Conservation (phyloP, 2,888 invertebrate genomes). For the Panopea generosa region DNA sequence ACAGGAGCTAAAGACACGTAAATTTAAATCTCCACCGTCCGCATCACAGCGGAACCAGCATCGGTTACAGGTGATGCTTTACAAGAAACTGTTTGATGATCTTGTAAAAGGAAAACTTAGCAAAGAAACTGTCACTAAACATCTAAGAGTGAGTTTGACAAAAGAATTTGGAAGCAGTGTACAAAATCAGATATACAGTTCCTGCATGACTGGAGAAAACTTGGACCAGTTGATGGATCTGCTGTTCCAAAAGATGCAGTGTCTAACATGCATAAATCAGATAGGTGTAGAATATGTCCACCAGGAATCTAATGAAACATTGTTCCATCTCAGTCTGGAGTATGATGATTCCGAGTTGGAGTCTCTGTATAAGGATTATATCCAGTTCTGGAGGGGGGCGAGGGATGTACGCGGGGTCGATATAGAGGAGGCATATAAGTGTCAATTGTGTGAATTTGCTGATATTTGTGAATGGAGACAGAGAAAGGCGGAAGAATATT, state of each 20-base stretch:
- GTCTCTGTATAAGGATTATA: conserved; percentile 54
- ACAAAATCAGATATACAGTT: conserved; percentile 51
- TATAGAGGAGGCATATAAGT: conserved; percentile 84
- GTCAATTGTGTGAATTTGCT: conserved; percentile 79
- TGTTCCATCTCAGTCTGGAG: conserved; percentile 63
- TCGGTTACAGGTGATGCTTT: conserved; percentile 79
- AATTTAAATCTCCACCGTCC: conserved; percentile 67
- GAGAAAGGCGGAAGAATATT: conserved; percentile 70
- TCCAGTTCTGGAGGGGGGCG: conserved; percentile 78
- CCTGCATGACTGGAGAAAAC: conserved; percentile 49
- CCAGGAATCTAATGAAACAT: conserved; percentile 73
- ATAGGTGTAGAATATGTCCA: conserved; percentile 78
- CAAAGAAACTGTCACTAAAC: conserved; percentile 69
- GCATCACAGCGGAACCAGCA: conserved; percentile 75
- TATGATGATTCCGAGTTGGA: conserved; percentile 72
- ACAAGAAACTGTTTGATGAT: conserved; percentile 82
- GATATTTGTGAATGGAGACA: conserved; percentile 81
- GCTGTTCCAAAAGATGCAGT: conserved; percentile 69
- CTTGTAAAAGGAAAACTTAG: conserved; percentile 74
- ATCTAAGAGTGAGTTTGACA: conserved; percentile 70
- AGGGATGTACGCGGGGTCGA: conserved; percentile 79
- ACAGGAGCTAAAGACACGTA: conserved; percentile 80
- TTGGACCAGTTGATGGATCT: conserved; percentile 65
- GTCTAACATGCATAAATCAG: conserved; percentile 74
- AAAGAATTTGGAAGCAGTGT: conserved; percentile 71